phyloP scores from a whole-genome alignment of 2,113 vertebrate species.

The Blennius ocellaris region DNA sequence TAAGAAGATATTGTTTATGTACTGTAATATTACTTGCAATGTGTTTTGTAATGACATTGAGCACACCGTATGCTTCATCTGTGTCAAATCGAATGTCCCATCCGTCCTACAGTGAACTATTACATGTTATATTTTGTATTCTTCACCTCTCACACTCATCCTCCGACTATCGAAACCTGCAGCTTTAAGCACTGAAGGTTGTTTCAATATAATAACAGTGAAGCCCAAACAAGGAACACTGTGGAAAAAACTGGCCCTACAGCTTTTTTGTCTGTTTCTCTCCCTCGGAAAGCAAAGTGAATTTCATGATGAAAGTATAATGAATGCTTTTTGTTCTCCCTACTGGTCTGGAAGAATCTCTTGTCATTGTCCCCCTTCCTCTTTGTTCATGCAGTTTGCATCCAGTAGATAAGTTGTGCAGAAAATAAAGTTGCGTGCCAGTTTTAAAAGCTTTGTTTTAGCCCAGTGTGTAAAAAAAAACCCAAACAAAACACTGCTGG shows the following conservation, averaged over 20 bases:
- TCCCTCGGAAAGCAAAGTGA: neutral
- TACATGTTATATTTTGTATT: too few species aligned
- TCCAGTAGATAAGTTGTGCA: neutral
- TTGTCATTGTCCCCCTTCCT: slow-evolving; percentile 1
- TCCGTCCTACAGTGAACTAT: too few species aligned
- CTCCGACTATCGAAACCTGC: too few species aligned
- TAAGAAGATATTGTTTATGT: too few species aligned
- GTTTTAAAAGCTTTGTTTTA: slow-evolving; percentile 7
- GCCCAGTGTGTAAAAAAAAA: too few species aligned
- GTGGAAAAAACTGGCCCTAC: slow-evolving; percentile 2
- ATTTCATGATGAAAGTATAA: neutral
- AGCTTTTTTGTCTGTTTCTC: slow-evolving; percentile 7
- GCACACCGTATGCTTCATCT: too few species aligned
- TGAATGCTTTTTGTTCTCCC: neutral
- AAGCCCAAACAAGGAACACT: slow-evolving; percentile 2
- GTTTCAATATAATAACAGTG: slow-evolving; percentile 1
- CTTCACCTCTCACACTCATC: too few species aligned
- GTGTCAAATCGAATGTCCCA: too few species aligned
- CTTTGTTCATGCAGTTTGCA: slow-evolving; percentile 5
- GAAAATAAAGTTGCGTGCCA: neutral
- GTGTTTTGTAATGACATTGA: too few species aligned
- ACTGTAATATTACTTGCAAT: too few species aligned
- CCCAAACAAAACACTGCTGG: too few species aligned
- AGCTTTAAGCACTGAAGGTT: too few species aligned
- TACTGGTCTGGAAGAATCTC: neutral